Conservation (phyloP, 2,797 vertebrate genomes). For the Crypturellus tataupa region DNA sequence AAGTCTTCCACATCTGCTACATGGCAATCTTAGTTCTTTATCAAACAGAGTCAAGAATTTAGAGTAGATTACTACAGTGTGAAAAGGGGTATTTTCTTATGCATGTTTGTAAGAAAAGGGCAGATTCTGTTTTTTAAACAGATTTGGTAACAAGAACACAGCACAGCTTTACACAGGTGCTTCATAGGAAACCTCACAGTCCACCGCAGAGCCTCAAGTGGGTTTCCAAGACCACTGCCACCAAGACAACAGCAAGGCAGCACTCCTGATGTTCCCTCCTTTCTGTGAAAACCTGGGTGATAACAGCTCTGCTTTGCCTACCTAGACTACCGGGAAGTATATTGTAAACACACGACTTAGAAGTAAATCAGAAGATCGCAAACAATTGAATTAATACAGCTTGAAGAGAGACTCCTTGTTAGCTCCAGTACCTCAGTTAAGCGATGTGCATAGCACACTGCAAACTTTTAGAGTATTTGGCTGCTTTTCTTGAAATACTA, state of each 20-base stretch:
- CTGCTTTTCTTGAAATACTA: neutral
- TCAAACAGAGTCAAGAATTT: neutral
- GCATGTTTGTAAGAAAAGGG: neutral
- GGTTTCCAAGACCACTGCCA: accelerated
- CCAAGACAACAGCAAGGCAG: neutral
- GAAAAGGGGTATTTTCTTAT: neutral
- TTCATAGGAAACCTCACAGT: neutral
- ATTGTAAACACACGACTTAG: neutral
- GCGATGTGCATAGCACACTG: accelerated
- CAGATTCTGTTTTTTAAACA: neutral
- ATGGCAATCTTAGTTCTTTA: neutral
- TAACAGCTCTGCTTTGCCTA: neutral
- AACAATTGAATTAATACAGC: neutral
- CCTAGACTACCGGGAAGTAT: neutral
- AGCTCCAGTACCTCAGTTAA: neutral
- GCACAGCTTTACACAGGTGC: neutral
- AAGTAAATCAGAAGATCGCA: neutral
- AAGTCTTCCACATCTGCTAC: neutral
- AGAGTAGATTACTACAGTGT: neutral
- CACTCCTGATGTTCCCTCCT: neutral
- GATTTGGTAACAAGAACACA: neutral
- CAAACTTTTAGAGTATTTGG: neutral
- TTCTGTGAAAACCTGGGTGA: neutral
- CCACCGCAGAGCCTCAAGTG: neutral
- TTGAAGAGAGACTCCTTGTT: neutral